phyloP scores from a whole-genome alignment of 1,140 invertebrate species.

The Musca vetustissima region DNA sequence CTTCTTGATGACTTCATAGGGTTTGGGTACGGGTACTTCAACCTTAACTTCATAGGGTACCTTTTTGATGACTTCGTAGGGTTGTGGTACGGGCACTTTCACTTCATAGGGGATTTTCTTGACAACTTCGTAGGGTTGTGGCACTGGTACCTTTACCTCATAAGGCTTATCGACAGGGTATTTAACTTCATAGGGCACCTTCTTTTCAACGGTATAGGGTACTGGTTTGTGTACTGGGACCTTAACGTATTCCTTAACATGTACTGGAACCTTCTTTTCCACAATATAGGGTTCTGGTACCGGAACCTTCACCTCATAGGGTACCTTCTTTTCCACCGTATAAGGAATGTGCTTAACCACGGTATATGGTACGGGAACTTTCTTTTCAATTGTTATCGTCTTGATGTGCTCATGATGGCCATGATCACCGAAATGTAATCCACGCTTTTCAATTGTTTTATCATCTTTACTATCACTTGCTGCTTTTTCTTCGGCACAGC shows the following conservation, averaged over 20 bases:
- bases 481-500: slow-evolving; percentile 35
- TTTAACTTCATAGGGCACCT: slow-evolving; percentile 78
- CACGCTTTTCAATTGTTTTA: slow-evolving; percentile 58
- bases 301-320: slow-evolving; percentile 74
- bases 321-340: slow-evolving; percentile 77
- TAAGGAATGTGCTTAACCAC: slow-evolving; percentile 80
- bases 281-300: slow-evolving; percentile 73
- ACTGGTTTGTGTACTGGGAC: slow-evolving; percentile 65
- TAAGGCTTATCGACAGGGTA: slow-evolving; percentile 75
- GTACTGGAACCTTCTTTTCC: slow-evolving; percentile 74
- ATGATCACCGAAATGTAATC: slow-evolving; percentile 50
- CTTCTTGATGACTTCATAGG: slow-evolving; percentile 68
- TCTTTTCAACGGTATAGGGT: slow-evolving; percentile 77
- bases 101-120: slow-evolving; percentile 76
- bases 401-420: slow-evolving; percentile 73
- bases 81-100: slow-evolving; percentile 69
- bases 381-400: slow-evolving; percentile 77
- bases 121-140: slow-evolving; percentile 75
- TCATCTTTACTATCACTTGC: slow-evolving; percentile 30
- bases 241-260: slow-evolving; percentile 78
- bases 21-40: slow-evolving; percentile 67
- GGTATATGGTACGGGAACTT: slow-evolving; percentile 79
- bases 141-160: slow-evolving; percentile 75
- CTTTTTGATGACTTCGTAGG: slow-evolving; percentile 77
- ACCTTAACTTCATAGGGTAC: slow-evolving; percentile 72